These are phyloP conservation scores for Sphaerodactylus townsendi DNA, from an alignment of 2,113 vertebrate species.

Conservation along the genomic window DNA sequence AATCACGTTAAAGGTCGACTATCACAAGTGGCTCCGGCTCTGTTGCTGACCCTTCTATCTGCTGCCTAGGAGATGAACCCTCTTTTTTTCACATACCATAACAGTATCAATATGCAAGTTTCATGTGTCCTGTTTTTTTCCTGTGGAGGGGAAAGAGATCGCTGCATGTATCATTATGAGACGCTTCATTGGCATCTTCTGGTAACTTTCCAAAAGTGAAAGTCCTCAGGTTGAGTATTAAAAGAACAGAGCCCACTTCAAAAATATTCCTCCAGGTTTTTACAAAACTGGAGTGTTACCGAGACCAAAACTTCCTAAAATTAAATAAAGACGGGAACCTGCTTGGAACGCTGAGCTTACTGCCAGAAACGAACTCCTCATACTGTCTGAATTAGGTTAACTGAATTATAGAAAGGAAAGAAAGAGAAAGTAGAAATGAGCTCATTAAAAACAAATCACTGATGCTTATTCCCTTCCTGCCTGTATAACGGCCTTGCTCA, in stretches of 20 bases:
- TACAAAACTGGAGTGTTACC: not conserved
- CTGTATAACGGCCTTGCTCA: constrained; percentile 14
- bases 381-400: constrained; percentile 17
- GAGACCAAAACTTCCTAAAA: constrained; percentile 11
- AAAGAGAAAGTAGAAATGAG: constrained; percentile 7
- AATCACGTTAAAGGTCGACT: too few relatives aligned
- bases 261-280: not conserved
- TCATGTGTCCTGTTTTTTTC: not conserved
- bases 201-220: not conserved
- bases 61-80: too few relatives aligned
- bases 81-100: too few relatives aligned
- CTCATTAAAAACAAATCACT: constrained; percentile 33
- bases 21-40: too few relatives aligned
- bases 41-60: too few relatives aligned
- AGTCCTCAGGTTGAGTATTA: not conserved
- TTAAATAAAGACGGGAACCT: constrained; percentile 12
- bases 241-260: not conserved
- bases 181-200: not conserved
- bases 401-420: constrained; percentile 19
- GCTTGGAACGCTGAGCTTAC: not conserved
- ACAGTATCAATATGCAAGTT: not conserved
- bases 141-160: not conserved
- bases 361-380: constrained; percentile 4
- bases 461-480: constrained; percentile 4
- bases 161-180: not conserved